phyloP scores from a whole-genome alignment of 2,888 invertebrate genomes.

The Phytoseiulus persimilis region DNA sequence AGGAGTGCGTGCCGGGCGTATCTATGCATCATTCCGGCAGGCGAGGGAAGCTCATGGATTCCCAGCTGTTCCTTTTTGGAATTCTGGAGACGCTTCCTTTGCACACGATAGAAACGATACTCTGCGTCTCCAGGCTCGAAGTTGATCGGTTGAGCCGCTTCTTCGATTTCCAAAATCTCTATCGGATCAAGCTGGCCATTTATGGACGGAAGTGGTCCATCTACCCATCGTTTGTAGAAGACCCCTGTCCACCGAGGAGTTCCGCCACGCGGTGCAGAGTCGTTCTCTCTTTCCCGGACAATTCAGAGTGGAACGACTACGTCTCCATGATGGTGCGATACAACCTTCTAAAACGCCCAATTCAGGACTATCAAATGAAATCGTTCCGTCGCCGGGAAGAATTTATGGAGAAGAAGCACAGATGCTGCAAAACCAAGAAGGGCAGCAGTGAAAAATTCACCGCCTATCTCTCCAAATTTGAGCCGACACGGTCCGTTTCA shows the following conservation, averaged over 20 bases:
- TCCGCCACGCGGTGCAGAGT: neutral
- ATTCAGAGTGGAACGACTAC: neutral
- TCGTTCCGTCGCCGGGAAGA: neutral
- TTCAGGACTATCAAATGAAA: neutral
- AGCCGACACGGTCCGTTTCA: no score
- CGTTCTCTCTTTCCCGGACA: neutral
- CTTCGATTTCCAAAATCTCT: neutral
- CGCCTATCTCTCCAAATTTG: no score
- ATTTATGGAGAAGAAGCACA: neutral
- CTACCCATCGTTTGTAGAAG: neutral
- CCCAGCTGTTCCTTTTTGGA: no score
- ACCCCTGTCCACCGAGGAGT: neutral
- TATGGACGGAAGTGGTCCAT: neutral
- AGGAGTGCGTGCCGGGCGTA: neutral
- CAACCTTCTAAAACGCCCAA: neutral
- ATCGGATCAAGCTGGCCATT: neutral
- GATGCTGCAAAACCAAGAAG: neutral
- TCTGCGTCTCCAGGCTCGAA: neutral
- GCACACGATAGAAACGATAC: neutral
- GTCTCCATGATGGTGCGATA: neutral
- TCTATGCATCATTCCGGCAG: neutral
- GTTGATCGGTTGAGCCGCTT: neutral
- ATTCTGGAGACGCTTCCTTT: neutral
- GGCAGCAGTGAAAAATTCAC: no score
- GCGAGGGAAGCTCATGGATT: no score